These are phyloP conservation scores for Scalopus aquaticus DNA, from an alignment of 2,113 vertebrate species.

Conservation along the genomic window DNA sequence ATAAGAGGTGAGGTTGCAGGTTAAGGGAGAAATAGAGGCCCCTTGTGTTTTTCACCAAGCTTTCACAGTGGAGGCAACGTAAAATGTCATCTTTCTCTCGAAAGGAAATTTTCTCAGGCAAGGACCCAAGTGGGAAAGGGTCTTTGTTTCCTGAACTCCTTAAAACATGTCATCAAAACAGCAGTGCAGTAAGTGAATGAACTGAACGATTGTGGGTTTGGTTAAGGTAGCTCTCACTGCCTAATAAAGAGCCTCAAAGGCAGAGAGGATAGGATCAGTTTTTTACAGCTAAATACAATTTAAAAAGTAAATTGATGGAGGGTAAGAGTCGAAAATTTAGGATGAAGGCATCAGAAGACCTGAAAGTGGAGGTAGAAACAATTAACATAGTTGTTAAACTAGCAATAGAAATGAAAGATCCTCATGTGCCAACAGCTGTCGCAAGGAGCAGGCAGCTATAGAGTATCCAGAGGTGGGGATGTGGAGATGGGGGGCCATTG, in stretches of 20 bases:
- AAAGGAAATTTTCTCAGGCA: not conserved
- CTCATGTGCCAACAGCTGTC: too few species aligned
- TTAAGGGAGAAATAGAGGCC: slow-evolving; percentile 34
- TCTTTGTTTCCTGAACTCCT: not conserved
- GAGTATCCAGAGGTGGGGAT: too few species aligned
- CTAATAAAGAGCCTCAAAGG: slow-evolving; percentile 2
- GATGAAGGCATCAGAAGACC: too few species aligned
- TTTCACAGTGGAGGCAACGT: not conserved
- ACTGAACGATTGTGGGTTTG: not conserved
- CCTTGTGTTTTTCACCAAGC: not conserved
- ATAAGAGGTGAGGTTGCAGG: slow-evolving; percentile 65
- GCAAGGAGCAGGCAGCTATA: too few species aligned
- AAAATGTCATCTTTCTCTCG: not conserved
- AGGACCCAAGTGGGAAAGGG: not conserved
- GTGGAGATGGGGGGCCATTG: too few species aligned
- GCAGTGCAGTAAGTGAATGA: not conserved
- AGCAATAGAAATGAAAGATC: too few species aligned
- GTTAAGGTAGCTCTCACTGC: not conserved
- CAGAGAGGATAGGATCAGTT: not conserved
- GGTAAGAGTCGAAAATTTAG: too few species aligned
- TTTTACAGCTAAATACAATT: not conserved
- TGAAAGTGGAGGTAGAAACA: too few species aligned
- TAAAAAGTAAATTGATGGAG: not conserved
- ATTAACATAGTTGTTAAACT: too few species aligned
- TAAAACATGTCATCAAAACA: not conserved